Evolutionary conservation across 92 coral and sea anemone species (phyloP).

Genomic region (Epizoanthus illoricatus): DNA sequence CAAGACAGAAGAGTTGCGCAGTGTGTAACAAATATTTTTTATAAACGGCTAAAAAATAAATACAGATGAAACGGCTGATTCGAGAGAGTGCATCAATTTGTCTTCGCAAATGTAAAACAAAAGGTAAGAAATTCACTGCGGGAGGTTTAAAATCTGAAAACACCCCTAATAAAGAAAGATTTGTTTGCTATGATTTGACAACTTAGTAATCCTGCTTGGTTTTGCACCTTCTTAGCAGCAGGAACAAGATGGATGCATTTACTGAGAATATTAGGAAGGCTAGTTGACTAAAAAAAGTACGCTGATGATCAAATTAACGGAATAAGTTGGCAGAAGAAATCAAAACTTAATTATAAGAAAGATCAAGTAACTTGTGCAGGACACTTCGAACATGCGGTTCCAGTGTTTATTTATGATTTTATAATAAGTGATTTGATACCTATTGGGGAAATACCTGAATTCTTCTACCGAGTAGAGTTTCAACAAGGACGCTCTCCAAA

Average conservation of each 20-base stretch:
- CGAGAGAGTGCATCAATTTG: too few relatives aligned
- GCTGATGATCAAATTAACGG: slow-evolving; percentile 15
- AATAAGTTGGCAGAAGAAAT: slow-evolving; percentile 42
- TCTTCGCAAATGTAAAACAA: too few relatives aligned
- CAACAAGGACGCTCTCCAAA: slow-evolving; percentile 71
- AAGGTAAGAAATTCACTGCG: too few relatives aligned
- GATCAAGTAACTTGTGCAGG: slow-evolving; percentile 39
- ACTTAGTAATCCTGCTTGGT: slow-evolving; percentile 12
- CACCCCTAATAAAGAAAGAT: too few relatives aligned
- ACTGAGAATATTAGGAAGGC: slow-evolving; percentile 28
- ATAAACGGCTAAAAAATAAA: too few relatives aligned
- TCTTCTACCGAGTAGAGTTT: slow-evolving; percentile 65
- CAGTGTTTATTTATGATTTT: slow-evolving; percentile 1
- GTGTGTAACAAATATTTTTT: too few relatives aligned
- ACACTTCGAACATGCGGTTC: slow-evolving; percentile 10
- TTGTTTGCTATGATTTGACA: slow-evolving; percentile 39
- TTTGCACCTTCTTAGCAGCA: slow-evolving; percentile 45
- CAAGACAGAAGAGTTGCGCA: too few relatives aligned
- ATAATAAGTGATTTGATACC: slow-evolving; percentile 11
- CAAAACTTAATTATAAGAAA: slow-evolving; percentile 25
- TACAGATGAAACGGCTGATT: too few relatives aligned
- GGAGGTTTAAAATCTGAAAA: too few relatives aligned
- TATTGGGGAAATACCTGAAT: slow-evolving; percentile 56
- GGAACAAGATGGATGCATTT: slow-evolving; percentile 39
- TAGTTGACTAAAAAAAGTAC: slow-evolving; percentile 34